A percentile compares a stretch with the other conserved stretches of the same genome.
Evolutionary conservation across 2,797 vertebrate species (phyloP).

Genomic region (Xerus rutilus): DNA sequence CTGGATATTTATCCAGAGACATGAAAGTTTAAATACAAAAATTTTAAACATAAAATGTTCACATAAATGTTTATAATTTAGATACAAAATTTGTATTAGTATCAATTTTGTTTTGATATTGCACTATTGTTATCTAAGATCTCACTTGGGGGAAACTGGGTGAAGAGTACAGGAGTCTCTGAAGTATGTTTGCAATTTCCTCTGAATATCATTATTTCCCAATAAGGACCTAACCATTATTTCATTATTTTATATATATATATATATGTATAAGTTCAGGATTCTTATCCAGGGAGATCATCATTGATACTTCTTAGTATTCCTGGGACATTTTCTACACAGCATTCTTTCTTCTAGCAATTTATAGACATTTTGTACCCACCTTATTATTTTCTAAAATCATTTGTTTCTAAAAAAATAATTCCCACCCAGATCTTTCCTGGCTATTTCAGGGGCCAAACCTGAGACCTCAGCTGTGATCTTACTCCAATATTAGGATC

Average conservation of each 20-base stretch:
- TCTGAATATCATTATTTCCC: slow-evolving; percentile 10
- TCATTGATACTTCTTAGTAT: neutral
- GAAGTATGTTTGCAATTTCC: neutral
- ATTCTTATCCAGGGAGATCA: neutral
- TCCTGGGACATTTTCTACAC: neutral
- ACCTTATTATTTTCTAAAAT: neutral
- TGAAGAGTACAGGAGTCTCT: neutral
- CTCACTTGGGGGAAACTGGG: neutral
- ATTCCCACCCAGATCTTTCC: neutral
- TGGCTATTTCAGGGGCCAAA: neutral
- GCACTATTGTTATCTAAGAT: neutral
- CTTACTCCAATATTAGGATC: neutral
- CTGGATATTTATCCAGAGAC: neutral
- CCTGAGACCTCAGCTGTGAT: neutral
- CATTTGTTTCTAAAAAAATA: neutral
- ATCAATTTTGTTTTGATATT: neutral
- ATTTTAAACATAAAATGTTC: neutral
- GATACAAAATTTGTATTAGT: neutral
- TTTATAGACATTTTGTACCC: neutral
- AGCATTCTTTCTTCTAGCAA: neutral
- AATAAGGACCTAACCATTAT: neutral
- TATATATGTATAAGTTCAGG: neutral
- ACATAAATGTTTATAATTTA: neutral
- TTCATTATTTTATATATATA: too few species aligned
- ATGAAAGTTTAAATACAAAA: neutral